phyloP scores from a whole-genome alignment of 2,888 invertebrate species.

The Eulithis testata region DNA sequence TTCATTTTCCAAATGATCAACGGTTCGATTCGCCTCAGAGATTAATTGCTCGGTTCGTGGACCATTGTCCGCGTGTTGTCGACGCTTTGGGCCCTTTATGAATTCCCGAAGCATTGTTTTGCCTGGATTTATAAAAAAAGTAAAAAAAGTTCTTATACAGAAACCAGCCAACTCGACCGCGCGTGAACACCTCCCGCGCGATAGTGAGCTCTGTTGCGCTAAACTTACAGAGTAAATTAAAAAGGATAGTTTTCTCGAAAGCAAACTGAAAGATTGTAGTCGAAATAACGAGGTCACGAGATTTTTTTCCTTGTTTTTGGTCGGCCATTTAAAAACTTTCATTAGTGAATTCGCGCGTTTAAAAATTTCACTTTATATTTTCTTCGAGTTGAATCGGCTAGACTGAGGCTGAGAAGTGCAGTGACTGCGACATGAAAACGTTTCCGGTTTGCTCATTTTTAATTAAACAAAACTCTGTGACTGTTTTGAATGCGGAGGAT shows the following conservation, averaged over 20 bases:
- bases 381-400: slow-evolving; percentile 58
- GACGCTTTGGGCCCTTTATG: slow-evolving; percentile 73
- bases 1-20: slow-evolving; percentile 44
- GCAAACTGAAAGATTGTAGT: slow-evolving; percentile 62
- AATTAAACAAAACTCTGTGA: slow-evolving; percentile 34
- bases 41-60: slow-evolving; percentile 75
- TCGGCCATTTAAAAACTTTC: slow-evolving; percentile 80
- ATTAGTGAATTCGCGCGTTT: slow-evolving; percentile 78
- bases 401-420: slow-evolving; percentile 41
- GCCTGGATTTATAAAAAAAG: slow-evolving; percentile 71
- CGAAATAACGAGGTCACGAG: slow-evolving; percentile 76
- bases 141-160: slow-evolving; percentile 64
- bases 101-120: slow-evolving; percentile 77
- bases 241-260: slow-evolving; percentile 39
- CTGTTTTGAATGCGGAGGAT: slow-evolving; percentile 22
- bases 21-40: slow-evolving; percentile 73
- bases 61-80: slow-evolving; percentile 73
- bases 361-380: slow-evolving; percentile 70
- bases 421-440: slow-evolving; percentile 39
- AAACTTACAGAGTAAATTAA: slow-evolving; percentile 37
- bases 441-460: slow-evolving; percentile 36
- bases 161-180: slow-evolving; percentile 36
- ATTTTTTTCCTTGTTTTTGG: slow-evolving; percentile 66
- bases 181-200: slow-evolving; percentile 29
- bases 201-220: slow-evolving; percentile 45